Conservation (phyloP, 1,140 invertebrate genomes). For the Diachasma alloeum region DNA sequence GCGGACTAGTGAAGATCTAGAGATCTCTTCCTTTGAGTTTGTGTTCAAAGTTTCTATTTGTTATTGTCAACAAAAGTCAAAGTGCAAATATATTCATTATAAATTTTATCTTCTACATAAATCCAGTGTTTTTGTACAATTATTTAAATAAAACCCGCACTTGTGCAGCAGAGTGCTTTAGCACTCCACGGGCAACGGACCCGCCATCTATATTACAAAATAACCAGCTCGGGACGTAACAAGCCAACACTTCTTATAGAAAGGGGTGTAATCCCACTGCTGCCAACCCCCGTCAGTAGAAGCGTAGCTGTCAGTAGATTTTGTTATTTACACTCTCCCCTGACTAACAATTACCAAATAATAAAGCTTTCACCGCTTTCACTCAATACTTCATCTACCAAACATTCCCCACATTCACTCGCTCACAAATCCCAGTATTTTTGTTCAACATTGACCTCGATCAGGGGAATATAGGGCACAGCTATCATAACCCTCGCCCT, state of each 20-base stretch:
- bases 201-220: no score
- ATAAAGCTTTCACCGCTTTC: neutral
- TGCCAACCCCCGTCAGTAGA: neutral
- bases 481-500: neutral
- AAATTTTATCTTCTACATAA: no score
- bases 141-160: no score
- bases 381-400: neutral
- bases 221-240: no score
- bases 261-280: neutral
- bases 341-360: neutral
- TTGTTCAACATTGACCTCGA: neutral
- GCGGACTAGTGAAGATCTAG: no score
- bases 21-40: no score
- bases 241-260: neutral
- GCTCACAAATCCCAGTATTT: neutral
- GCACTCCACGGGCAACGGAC: no score
- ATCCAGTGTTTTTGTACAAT: no score
- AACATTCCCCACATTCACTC: neutral
- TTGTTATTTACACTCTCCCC: neutral
- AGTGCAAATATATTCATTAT: no score
- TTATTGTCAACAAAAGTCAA: no score
- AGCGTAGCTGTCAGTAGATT: neutral
- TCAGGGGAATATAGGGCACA: neutral
- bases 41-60: no score
- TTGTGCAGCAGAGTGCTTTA: no score